A percentile compares a stretch with the other conserved stretches of the same genome.
phyloP scores from a whole-genome alignment of 1,140 invertebrate genomes.

The Octopus bimaculoides region DNA sequence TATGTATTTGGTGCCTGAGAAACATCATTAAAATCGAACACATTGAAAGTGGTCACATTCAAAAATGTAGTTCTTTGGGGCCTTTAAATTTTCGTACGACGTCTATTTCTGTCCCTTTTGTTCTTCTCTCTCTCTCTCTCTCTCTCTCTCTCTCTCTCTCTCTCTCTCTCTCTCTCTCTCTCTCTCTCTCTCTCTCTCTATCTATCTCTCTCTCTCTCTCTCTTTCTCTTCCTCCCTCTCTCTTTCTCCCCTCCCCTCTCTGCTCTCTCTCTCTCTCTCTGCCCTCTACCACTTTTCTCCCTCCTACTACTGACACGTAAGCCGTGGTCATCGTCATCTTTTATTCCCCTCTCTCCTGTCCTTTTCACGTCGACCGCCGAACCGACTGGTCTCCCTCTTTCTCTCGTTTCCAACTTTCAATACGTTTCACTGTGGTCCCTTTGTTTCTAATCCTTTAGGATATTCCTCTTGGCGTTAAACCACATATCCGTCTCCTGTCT shows the following conservation, averaged over 20 bases:
- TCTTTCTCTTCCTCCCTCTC: background rate
- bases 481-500: no score
- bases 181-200: background rate
- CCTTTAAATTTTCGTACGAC: background rate
- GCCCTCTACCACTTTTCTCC: background rate
- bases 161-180: background rate
- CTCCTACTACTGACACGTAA: background rate
- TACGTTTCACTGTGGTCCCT: background rate
- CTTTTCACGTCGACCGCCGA: background rate
- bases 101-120: background rate
- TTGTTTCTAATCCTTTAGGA: no score
- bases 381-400: background rate
- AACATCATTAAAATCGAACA: no score
- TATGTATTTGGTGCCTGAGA: no score
- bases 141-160: conserved; percentile 2
- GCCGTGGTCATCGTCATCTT: background rate
- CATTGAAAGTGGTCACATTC: no score
- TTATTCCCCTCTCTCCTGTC: background rate
- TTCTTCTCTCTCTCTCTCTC: background rate
- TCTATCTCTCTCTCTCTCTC: background rate
- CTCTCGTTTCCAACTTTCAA: background rate
- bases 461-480: no score
- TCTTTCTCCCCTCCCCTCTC: background rate
- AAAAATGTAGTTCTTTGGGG: background rate
- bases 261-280: background rate